Conservation (phyloP, 2,888 invertebrate species). For the Diogma glabrata region DNA sequence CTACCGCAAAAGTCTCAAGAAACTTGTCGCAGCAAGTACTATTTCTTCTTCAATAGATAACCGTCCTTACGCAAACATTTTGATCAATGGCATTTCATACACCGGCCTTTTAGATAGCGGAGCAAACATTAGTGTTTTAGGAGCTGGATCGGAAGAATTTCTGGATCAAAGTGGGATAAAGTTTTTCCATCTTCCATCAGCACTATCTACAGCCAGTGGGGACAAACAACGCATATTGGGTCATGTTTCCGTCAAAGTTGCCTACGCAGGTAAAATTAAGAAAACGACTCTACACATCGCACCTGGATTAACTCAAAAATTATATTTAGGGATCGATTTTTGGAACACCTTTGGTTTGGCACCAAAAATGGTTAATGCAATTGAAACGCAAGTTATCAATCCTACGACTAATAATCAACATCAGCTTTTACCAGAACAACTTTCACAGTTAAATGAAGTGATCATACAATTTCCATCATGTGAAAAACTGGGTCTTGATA, state of each 20-base stretch:
- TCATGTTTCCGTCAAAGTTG: no score
- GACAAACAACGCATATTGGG: background rate
- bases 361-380: background rate
- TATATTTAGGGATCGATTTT: background rate
- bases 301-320: background rate
- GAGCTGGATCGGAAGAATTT: background rate
- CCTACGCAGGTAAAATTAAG: no score
- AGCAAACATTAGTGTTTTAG: no score
- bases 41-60: background rate
- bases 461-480: background rate
- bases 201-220: background rate
- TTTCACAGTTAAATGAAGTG: background rate
- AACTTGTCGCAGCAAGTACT: background rate
- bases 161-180: background rate
- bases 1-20: background rate
- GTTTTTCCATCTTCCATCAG: background rate
- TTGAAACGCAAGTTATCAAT: background rate
- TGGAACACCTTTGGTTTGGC: no score
- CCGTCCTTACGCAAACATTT: background rate
- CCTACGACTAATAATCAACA: background rate
- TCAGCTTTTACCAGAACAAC: background rate
- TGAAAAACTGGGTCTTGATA: no score
- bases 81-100: background rate
- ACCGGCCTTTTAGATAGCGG: no score
- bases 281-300: background rate